A percentile compares a stretch with the other conserved stretches of the same genome.
Evolutionary conservation across 2,888 invertebrate genomes (phyloP).

Genomic region (Agapetus fuscipes): DNA sequence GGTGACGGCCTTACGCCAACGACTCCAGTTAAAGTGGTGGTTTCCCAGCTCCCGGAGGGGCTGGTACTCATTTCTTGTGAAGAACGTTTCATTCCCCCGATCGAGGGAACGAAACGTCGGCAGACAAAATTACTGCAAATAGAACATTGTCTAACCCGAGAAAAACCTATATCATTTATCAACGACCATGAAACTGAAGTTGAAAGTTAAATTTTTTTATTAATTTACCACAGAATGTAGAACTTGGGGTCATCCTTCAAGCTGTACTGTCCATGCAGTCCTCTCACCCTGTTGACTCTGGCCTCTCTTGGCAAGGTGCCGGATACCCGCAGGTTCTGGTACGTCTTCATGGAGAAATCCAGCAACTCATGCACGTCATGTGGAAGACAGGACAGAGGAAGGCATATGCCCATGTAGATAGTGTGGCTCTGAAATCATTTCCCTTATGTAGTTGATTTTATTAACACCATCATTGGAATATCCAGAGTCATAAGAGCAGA

Average conservation of each 20-base stretch:
- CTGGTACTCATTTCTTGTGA: too few species aligned
- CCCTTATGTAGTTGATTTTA: slow-evolving; percentile 34
- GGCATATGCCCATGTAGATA: slow-evolving; percentile 37
- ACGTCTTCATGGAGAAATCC: slow-evolving; percentile 40
- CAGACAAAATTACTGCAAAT: too few species aligned
- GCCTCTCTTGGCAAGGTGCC: slow-evolving; percentile 32
- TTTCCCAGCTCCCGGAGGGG: too few species aligned
- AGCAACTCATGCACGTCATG: slow-evolving; percentile 38
- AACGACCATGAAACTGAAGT: neutral
- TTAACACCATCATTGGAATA: too few species aligned
- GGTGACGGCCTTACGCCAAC: too few species aligned
- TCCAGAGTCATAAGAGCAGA: too few species aligned
- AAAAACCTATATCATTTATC: too few species aligned
- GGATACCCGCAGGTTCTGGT: slow-evolving; percentile 34
- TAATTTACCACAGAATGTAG: slow-evolving; percentile 12
- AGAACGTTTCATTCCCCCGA: too few species aligned
- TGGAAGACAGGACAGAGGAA: slow-evolving; percentile 37
- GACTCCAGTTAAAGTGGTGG: too few species aligned
- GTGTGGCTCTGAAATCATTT: slow-evolving; percentile 33
- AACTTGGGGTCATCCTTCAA: slow-evolving; percentile 27
- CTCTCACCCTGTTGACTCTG: slow-evolving; percentile 30
- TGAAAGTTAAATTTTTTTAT: neutral
- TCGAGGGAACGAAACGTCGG: too few species aligned
- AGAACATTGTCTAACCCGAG: too few species aligned
- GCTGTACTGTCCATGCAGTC: slow-evolving; percentile 28